These are phyloP conservation scores for Eublepharis macularius DNA, from an alignment of 2,113 vertebrate genomes.

Conservation along the genomic window DNA sequence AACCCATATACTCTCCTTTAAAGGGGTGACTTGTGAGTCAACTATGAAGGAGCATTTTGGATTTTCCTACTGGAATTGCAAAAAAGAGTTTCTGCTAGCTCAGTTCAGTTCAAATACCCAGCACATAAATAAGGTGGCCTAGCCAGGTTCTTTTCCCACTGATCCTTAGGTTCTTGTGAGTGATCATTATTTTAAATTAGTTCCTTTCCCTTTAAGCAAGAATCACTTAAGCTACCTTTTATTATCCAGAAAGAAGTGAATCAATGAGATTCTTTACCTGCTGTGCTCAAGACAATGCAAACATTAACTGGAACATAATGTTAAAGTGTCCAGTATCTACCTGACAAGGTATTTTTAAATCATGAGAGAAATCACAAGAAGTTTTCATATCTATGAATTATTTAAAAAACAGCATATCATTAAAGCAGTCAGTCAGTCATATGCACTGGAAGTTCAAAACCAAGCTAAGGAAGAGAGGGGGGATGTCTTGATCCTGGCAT, in stretches of 20 bases:
- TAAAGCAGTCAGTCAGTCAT: fast-evolving
- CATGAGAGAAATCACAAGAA: background rate
- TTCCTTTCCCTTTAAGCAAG: background rate
- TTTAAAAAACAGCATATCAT: fast-evolving
- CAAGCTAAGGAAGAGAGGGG: background rate
- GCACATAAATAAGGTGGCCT: background rate
- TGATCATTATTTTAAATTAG: background rate
- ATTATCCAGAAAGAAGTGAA: background rate
- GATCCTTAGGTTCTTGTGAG: background rate
- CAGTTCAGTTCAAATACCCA: background rate
- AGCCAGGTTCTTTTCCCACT: background rate
- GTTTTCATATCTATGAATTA: background rate
- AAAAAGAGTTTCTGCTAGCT: background rate
- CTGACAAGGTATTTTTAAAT: constrained; percentile 1
- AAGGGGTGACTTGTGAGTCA: background rate
- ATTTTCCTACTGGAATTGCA: background rate
- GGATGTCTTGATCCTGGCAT: background rate
- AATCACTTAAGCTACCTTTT: background rate
- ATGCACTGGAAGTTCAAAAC: background rate
- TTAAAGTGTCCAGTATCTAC: background rate
- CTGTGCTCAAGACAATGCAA: background rate
- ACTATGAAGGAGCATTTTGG: background rate
- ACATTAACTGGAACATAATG: background rate
- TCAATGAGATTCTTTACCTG: background rate
- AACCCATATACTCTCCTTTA: background rate